These are phyloP conservation scores for Chloroceryle amazona DNA, from an alignment of 2,797 vertebrate genomes.

Conservation along the genomic window DNA sequence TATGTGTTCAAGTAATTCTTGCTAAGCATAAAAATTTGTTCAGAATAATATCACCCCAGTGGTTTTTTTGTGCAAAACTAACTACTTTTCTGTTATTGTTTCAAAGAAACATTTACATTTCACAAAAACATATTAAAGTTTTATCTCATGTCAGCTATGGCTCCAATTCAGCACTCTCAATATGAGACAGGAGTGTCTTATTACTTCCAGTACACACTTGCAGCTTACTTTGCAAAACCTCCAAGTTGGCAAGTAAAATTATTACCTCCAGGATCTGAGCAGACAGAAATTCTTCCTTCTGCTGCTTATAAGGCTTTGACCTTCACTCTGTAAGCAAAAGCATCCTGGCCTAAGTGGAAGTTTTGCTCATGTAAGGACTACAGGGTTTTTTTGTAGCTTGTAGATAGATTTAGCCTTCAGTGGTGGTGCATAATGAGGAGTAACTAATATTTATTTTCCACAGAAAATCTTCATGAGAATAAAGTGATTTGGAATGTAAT, in stretches of 20 bases:
- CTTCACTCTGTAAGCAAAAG: background rate
- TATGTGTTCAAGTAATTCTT: constrained; percentile 1
- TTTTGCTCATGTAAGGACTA: background rate
- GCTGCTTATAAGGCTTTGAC: background rate
- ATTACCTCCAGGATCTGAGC: background rate
- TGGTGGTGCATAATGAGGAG: background rate
- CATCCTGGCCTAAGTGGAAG: background rate
- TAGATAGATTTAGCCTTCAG: background rate
- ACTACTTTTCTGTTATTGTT: background rate
- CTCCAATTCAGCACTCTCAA: background rate
- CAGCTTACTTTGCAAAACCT: background rate
- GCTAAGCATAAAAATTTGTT: background rate
- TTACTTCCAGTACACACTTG: background rate
- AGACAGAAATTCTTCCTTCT: background rate
- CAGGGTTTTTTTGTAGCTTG: background rate
- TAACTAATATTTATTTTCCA: background rate
- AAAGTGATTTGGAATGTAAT: background rate
- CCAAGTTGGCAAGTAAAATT: background rate
- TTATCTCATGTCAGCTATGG: background rate
- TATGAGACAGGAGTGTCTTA: background rate
- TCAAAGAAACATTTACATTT: background rate
- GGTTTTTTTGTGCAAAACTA: background rate
- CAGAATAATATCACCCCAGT: background rate
- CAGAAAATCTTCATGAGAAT: background rate
- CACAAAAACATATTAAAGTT: background rate